These are phyloP conservation scores for Amblyopsis rosae DNA, from an alignment of 2,113 vertebrate species.

Conservation along the genomic window DNA sequence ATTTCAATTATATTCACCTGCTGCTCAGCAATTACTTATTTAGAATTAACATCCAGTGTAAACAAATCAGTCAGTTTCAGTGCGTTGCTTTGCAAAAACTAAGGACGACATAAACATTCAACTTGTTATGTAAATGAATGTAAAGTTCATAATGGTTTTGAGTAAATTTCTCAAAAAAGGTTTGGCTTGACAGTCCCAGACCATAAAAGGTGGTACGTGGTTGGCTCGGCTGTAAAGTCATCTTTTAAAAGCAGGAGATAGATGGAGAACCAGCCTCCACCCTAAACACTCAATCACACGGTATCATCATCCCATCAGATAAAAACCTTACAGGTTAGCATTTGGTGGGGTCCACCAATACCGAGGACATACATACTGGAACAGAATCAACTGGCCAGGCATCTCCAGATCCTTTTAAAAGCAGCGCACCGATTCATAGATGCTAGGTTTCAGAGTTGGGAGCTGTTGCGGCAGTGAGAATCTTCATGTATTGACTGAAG, in stretches of 20 bases:
- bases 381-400: neutral
- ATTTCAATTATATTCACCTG: no score
- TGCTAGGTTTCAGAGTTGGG: constrained; percentile 80
- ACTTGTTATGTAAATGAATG: neutral
- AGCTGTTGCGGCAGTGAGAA: constrained; percentile 60
- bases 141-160: neutral
- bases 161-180: neutral
- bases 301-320: neutral
- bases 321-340: neutral
- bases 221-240: neutral
- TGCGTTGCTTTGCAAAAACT: no score
- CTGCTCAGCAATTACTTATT: no score
- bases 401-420: neutral
- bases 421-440: neutral
- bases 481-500: constrained; percentile 84
- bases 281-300: neutral
- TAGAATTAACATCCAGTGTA: no score
- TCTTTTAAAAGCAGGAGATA: neutral
- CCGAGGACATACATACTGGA: neutral
- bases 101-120: no score
- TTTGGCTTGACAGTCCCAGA: neutral
- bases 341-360: neutral
- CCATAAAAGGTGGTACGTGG: neutral
- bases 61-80: no score
- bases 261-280: constrained; percentile 19